phyloP scores from a whole-genome alignment of 2,113 vertebrate species.

The Sinocyclocheilus anshuiensis region DNA sequence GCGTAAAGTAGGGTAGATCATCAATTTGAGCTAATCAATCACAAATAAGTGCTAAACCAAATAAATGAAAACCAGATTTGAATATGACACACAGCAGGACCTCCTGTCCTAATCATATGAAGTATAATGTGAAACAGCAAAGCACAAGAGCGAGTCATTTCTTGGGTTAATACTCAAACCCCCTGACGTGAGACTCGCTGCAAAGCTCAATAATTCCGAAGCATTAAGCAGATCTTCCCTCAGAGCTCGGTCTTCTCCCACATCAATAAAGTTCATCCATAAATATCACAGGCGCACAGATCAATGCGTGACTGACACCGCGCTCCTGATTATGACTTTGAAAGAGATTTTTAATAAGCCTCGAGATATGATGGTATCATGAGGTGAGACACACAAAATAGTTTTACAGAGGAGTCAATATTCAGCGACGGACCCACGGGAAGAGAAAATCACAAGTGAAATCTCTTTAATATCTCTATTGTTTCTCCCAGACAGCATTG shows the following conservation, averaged over 20 bases:
- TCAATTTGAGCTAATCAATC: neutral
- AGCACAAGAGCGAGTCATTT: neutral
- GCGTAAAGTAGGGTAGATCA: neutral
- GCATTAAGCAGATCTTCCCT: constrained; percentile 29
- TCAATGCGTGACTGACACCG: constrained; percentile 20
- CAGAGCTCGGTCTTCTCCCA: constrained; percentile 4
- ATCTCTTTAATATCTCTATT: constrained; percentile 61
- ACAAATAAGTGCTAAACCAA: neutral
- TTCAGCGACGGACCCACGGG: neutral
- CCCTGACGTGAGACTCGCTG: neutral
- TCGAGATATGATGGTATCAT: constrained; percentile 7
- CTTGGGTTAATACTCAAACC: neutral
- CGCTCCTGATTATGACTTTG: constrained; percentile 7
- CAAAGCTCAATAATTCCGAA: constrained; percentile 5
- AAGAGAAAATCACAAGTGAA: constrained; percentile 44
- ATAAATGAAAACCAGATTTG: neutral
- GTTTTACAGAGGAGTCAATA: neutral
- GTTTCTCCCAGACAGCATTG: neutral
- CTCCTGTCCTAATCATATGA: neutral
- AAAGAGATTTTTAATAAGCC: constrained; percentile 38
- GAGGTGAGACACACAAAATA: neutral
- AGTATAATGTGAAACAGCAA: neutral
- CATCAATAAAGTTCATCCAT: constrained; percentile 19
- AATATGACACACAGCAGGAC: neutral
- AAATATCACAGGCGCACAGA: constrained; percentile 10